phyloP scores from a whole-genome alignment of 2,888 invertebrate genomes.

The Schizotus pectinicornis region DNA sequence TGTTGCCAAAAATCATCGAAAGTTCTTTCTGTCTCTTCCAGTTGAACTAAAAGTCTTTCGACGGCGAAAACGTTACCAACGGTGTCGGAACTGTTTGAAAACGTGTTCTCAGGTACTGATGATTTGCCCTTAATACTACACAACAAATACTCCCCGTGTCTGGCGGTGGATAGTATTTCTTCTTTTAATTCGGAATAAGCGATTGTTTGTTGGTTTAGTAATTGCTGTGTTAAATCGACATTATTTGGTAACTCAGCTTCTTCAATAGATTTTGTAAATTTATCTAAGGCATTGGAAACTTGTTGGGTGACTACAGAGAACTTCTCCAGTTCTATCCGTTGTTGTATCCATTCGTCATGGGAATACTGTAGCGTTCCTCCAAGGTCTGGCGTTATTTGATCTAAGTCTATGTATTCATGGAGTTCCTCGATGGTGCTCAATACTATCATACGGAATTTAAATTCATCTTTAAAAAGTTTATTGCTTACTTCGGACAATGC shows the following conservation, averaged over 20 bases:
- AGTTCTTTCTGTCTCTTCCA: conserved; percentile 92
- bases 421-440: conserved; percentile 86
- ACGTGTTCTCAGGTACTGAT: conserved; percentile 58
- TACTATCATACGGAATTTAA: conserved; percentile 88
- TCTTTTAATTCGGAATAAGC: conserved; percentile 77
- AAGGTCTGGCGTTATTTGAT: conserved; percentile 87
- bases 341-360: conserved; percentile 96
- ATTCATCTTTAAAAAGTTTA: conserved; percentile 89
- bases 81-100: conserved; percentile 56
- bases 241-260: conserved; percentile 95
- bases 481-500: conserved; percentile 95
- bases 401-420: conserved; percentile 81
- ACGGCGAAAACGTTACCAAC: conserved; percentile 90
- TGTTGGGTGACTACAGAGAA: conserved; percentile 91
- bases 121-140: conserved; percentile 70
- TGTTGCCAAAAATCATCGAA: conserved; percentile 95
- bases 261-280: conserved; percentile 86
- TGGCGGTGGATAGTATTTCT: conserved; percentile 84
- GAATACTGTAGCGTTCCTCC: conserved; percentile 89
- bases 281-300: conserved; percentile 84
- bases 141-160: conserved; percentile 87
- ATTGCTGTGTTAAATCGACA: conserved; percentile 85
- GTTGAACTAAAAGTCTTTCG: conserved; percentile 88
- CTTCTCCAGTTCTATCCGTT: conserved; percentile 94
- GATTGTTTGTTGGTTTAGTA: conserved; percentile 81